A percentile compares a stretch with the other conserved stretches of the same genome.
Evolutionary conservation across 2,797 vertebrate genomes (phyloP).

Genomic region (Rhinella marina): DNA sequence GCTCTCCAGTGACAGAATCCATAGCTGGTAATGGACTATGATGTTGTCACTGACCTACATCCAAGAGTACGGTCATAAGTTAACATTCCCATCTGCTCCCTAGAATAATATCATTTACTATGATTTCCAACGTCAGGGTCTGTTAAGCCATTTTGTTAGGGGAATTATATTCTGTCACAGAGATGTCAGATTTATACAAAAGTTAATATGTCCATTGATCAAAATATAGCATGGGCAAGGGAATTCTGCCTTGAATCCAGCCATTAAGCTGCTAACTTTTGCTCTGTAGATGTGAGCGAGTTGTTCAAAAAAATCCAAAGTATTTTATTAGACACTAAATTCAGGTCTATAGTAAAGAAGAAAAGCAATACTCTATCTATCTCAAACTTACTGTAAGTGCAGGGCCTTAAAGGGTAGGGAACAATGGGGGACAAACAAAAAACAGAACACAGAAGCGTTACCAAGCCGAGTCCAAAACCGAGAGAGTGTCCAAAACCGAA

Average conservation of each 20-base stretch:
- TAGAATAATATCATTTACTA: conserved; percentile 67
- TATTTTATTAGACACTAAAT: background rate
- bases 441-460: too few species aligned
- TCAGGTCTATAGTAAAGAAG: background rate
- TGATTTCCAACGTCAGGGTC: conserved; percentile 69
- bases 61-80: conserved; percentile 56
- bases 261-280: background rate
- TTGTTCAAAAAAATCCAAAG: background rate
- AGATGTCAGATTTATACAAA: conserved; percentile 64
- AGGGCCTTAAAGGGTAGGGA: too few species aligned
- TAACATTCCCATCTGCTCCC: conserved; percentile 67
- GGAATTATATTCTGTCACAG: conserved; percentile 66
- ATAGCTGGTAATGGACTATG: conserved; percentile 24
- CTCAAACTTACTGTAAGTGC: too few species aligned
- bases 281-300: background rate
- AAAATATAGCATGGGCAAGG: conserved; percentile 49
- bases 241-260: conserved; percentile 12
- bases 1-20: conserved; percentile 4
- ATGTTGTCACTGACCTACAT: background rate
- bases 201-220: conserved; percentile 65
- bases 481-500: too few species aligned
- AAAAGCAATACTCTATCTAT: background rate
- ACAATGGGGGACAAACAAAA: too few species aligned
- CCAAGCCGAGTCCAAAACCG: too few species aligned
- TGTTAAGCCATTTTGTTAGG: conserved; percentile 63